Base-by-base conservation (phyloP, 2,113 vertebrate genomes). In the Raja brachyura region DNA sequence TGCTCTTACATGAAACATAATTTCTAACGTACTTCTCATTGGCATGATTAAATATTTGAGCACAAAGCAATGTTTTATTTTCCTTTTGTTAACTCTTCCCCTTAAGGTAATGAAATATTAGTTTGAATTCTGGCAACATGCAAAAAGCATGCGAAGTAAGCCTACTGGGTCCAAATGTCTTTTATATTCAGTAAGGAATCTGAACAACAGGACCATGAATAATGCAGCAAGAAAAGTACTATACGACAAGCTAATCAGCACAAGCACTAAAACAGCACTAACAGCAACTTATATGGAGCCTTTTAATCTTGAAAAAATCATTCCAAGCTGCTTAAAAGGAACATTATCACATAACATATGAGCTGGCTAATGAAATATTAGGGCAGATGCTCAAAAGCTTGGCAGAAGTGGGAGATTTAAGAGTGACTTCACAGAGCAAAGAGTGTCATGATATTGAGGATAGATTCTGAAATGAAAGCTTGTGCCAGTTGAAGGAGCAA, bases 61-160 rank as follows among this genome's bases (percentile, higher is more conserved):
- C 66, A 33, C 63, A 90, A 2, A 48, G 78, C 54, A 39, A 70
- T 90, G 2, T 86, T 22, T 66, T 90, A 25, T 73, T 66, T 70
- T 39, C 14, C 66, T 90, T 70, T 20, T 70, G 39, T 73, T 90
- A 90, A 68, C 31, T 70, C 31, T 70, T 18, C 88, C 63, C 28
- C 66, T 48, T 68, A 68, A 39, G 88, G 63, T 70, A 70, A 70
- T 48, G 31, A 18, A 8, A 70, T 90, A 90, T 90, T 66, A 39
- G 88, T 33, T 90, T 90, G 33, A 90, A 90, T 16, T 90, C 86
- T 90, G 61, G 18, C 31, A 90, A 22, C 63, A 70, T 18, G 33
- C 33, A 90, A 31, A 68, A 68, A 68, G 70, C 31, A 20, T 25
- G 33, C 7, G 39, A 90, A 90, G 39, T 90, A 70, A 70, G 66